Conservation (phyloP, 2,888 invertebrate species). For the Orthosia gothica region DNA sequence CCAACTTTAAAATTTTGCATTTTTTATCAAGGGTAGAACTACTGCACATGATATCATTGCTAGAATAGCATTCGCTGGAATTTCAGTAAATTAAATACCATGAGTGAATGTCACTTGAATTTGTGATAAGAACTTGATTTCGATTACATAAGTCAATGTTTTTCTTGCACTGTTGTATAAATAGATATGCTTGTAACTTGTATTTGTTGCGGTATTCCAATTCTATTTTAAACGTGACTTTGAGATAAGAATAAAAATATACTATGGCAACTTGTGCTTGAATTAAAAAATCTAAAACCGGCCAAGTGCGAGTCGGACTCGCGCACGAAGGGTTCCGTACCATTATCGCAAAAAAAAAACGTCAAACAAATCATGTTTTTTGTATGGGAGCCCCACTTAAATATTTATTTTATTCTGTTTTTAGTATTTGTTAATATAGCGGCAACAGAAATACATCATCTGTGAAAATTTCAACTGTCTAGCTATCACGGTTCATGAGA, state of each 20-base stretch:
- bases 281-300: no score
- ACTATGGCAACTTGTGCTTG: background rate
- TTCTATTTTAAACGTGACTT: constrained; percentile 5
- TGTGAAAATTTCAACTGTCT: no score
- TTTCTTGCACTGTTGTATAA: background rate
- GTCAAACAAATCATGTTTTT: no score
- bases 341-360: no score
- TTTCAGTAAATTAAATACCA: constrained; percentile 32
- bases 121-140: constrained; percentile 29
- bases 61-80: constrained; percentile 21
- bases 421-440: no score
- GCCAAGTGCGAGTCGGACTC: no score
- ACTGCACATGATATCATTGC: constrained; percentile 15
- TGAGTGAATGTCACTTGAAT: constrained; percentile 23
- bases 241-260: constrained; percentile 24
- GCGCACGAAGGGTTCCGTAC: no score
- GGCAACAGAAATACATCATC: no score
- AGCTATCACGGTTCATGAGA: no score
- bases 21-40: constrained; percentile 36
- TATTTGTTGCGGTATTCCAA: background rate
- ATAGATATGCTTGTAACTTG: constrained; percentile 9
- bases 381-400: no score
- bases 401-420: no score
- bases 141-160: constrained; percentile 17
- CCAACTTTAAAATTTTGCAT: constrained; percentile 48